Percentiles rank a stretch among this genome's conserved stretches.
phyloP scores from a whole-genome alignment of 1,140 invertebrate species.

The Luehdorfia chinensis region DNA sequence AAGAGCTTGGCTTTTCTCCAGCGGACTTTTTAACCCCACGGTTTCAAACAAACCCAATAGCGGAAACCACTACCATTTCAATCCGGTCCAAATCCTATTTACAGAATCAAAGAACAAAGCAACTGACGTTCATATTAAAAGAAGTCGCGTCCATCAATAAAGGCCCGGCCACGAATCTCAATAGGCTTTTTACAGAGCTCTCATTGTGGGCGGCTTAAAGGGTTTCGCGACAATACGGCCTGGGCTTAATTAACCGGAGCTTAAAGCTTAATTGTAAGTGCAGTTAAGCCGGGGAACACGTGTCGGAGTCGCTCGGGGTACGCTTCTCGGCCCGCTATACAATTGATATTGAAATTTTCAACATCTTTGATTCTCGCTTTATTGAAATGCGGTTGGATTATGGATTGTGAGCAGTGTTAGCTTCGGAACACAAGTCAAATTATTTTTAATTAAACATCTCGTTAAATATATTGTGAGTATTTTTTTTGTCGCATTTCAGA shows the following conservation, averaged over 20 bases:
- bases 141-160: constrained; percentile 44
- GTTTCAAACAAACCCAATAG: constrained; percentile 38
- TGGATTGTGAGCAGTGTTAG: constrained; percentile 2
- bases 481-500: too few species aligned
- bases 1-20: too few species aligned
- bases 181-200: constrained; percentile 60
- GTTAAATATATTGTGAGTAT: too few species aligned
- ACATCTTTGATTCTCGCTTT: constrained; percentile 27
- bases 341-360: constrained; percentile 56
- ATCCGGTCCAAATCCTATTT: constrained; percentile 42
- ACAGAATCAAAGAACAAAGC: constrained; percentile 33
- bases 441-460: too few species aligned
- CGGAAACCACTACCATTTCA: constrained; percentile 35
- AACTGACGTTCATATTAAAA: constrained; percentile 44
- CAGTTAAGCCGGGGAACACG: constrained; percentile 67
- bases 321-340: constrained; percentile 32
- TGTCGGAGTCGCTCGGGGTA: constrained; percentile 51
- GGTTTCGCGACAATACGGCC: constrained; percentile 62
- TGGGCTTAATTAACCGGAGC: constrained; percentile 68
- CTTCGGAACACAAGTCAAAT: too few species aligned
- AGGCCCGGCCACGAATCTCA: constrained; percentile 37
- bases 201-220: constrained; percentile 65
- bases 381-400: constrained; percentile 2
- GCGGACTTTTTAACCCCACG: too few species aligned
- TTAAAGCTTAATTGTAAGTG: constrained; percentile 73